Evolutionary conservation across 1,140 invertebrate species (phyloP).

Genomic region (Anastatus disparis): DNA sequence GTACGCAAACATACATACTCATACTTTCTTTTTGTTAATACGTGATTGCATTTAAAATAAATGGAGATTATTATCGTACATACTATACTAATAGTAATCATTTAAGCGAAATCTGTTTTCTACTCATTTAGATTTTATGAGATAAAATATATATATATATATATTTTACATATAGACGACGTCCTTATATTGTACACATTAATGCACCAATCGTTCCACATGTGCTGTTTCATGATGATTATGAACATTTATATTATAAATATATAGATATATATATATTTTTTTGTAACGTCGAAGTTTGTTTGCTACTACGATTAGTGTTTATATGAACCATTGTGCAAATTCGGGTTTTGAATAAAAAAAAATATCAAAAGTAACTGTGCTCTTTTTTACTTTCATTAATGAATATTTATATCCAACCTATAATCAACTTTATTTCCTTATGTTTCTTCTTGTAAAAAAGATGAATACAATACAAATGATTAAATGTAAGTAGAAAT

Average conservation of each 20-base stretch:
- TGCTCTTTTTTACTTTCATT: no score
- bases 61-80: no score
- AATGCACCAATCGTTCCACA: constrained; percentile 7
- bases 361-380: no score
- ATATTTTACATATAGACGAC: constrained; percentile 18
- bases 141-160: no score
- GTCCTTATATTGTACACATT: constrained; percentile 13
- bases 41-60: background rate
- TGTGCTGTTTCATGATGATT: constrained; percentile 29
- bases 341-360: constrained; percentile 17
- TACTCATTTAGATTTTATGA: constrained; percentile 29
- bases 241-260: constrained; percentile 22
- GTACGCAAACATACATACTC: background rate
- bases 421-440: no score
- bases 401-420: no score
- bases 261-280: background rate
- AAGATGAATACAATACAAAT: no score
- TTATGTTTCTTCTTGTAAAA: no score
- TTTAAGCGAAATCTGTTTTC: constrained; percentile 17
- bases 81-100: constrained; percentile 21
- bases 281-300: constrained; percentile 30
- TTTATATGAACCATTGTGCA: constrained; percentile 6
- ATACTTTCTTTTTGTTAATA: background rate
- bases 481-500: no score
- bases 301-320: background rate